phyloP scores from a whole-genome alignment of 2,888 invertebrate species.

The Mechanitis mazaeus region DNA sequence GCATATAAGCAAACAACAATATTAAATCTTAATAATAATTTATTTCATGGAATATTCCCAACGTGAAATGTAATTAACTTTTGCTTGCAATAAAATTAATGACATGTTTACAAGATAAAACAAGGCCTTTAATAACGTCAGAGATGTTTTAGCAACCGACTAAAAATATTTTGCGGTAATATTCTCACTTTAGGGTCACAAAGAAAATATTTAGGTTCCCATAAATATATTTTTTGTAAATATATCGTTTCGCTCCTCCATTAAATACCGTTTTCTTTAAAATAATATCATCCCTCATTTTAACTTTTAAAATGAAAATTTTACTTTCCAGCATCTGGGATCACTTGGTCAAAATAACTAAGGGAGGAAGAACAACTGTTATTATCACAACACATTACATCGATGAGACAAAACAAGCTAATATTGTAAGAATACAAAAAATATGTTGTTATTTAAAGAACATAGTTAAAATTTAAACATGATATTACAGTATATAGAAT shows the following conservation, averaged over 20 bases:
- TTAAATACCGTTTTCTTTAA: too few species aligned
- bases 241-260: too few species aligned
- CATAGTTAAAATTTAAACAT: not conserved
- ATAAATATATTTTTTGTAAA: conserved; percentile 3
- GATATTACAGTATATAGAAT: too few species aligned
- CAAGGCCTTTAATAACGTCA: not conserved
- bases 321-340: conserved; percentile 84
- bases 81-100: not conserved
- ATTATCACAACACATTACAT: conserved; percentile 93
- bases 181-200: not conserved
- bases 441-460: not conserved
- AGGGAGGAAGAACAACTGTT: conserved; percentile 84
- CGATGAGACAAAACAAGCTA: conserved; percentile 90
- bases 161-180: not conserved
- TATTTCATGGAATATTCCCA: too few species aligned
- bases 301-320: not conserved
- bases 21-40: too few species aligned
- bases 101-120: not conserved
- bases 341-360: conserved; percentile 86
- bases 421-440: conserved; percentile 76
- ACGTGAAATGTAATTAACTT: too few species aligned
- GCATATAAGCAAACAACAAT: too few species aligned
- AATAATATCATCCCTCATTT: too few species aligned
- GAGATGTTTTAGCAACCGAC: not conserved
- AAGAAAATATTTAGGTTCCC: conserved; percentile 4